phyloP scores from a whole-genome alignment of 2,888 invertebrate genomes.

The Drosophila hamatofila region DNA sequence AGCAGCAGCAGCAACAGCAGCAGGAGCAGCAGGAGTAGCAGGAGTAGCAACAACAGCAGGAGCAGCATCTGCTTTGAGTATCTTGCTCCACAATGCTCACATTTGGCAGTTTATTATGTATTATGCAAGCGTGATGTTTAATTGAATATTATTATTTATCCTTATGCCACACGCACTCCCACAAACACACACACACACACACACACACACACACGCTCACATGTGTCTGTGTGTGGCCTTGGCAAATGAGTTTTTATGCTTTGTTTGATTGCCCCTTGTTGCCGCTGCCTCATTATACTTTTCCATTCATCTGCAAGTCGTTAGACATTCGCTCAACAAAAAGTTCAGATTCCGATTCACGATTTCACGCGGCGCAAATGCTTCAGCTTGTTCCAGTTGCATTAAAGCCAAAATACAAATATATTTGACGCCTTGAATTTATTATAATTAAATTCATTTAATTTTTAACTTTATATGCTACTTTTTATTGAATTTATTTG shows the following conservation, averaged over 20 bases:
- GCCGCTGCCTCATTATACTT: not conserved
- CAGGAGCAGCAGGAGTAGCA: slow-evolving; percentile 10
- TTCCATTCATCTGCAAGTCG: not conserved
- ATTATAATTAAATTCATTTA: not conserved
- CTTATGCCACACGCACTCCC: slow-evolving; percentile 29
- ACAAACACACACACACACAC: slow-evolving; percentile 1
- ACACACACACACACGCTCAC: not conserved
- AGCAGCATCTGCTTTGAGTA: slow-evolving; percentile 26
- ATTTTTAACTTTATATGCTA: not conserved
- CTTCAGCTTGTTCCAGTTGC: not conserved
- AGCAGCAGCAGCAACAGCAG: slow-evolving; percentile 18
- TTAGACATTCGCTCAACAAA: not conserved
- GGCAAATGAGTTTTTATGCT: slow-evolving; percentile 32
- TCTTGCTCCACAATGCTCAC: slow-evolving; percentile 23
- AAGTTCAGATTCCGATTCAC: slow-evolving; percentile 1
- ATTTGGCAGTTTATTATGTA: slow-evolving; percentile 50
- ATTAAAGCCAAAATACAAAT: not conserved
- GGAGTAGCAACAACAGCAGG: slow-evolving; percentile 1
- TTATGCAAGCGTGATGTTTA: slow-evolving; percentile 50
- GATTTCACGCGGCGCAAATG: slow-evolving; percentile 1
- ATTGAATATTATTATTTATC: slow-evolving; percentile 61
- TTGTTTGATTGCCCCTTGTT: slow-evolving; percentile 24
- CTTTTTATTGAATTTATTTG: too few relatives aligned
- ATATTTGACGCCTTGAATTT: not conserved
- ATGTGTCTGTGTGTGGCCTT: not conserved